These are phyloP conservation scores for Cuniculus paca DNA, from an alignment of 2,797 vertebrate species.

Conservation along the genomic window DNA sequence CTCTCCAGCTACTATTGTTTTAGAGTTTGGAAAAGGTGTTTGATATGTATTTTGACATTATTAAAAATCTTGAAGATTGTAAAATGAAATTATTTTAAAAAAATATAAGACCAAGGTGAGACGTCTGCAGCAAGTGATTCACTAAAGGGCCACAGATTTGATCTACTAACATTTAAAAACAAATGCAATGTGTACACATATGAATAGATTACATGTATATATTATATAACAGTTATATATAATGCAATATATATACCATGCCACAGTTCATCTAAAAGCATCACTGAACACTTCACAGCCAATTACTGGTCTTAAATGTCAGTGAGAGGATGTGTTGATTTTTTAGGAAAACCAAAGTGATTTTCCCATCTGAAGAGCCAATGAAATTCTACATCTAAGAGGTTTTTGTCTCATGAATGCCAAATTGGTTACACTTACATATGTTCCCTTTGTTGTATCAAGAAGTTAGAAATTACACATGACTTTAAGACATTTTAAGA, in stretches of 20 bases:
- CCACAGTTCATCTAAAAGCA: constrained; percentile 72
- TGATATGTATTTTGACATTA: neutral
- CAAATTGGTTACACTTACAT: constrained; percentile 74
- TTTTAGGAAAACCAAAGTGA: constrained; percentile 78
- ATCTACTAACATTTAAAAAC: constrained; percentile 55
- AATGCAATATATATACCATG: neutral
- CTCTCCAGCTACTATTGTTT: neutral
- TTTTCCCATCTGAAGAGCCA: constrained; percentile 74
- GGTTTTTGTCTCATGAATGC: constrained; percentile 77
- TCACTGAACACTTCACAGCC: constrained; percentile 79
- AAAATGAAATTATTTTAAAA: neutral
- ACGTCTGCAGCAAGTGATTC: neutral
- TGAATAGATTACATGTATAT: neutral
- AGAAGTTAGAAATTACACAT: constrained; percentile 58
- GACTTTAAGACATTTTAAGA: constrained; percentile 63
- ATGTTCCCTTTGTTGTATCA: constrained; percentile 70
- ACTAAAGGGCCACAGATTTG: neutral
- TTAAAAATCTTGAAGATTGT: neutral
- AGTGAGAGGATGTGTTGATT: constrained; percentile 82
- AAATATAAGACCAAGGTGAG: neutral
- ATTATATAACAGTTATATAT: neutral
- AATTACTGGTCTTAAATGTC: constrained; percentile 83
- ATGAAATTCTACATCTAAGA: constrained; percentile 64
- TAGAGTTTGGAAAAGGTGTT: neutral
- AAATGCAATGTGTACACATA: neutral